Base-by-base conservation (phyloP, 2,888 invertebrate genomes). In the Orthonychiurus folsomi region DNA sequence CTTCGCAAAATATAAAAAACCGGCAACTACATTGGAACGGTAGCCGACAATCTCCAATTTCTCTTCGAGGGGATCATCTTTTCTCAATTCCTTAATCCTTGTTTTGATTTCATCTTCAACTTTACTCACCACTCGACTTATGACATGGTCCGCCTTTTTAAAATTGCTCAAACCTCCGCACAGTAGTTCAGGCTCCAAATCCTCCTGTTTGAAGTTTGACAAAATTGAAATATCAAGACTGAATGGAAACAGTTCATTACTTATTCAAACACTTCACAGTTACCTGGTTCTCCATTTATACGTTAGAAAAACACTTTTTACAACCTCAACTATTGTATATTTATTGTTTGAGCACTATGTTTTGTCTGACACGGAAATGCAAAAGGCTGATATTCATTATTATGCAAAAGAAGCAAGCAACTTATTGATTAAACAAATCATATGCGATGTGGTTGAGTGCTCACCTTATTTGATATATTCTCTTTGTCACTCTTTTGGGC, bases 1-100 rank as follows among this genome's bases (percentile, higher is more conserved):
- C 59, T 59, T 59, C 26, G 59, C 59, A 25, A 50, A 59, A 47
- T 59, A 59, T 23, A 59, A 24, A 50, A 24, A 59, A 3, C 59
- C 59, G 21, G 23, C 15, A 2, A 59, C 59, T 3, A 59, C 26
- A 23, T 23, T 59, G 21, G 37, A 20, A 3, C 59, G 59, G 20
- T 59, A 59, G 5, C 59, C 59, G n/a, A 59, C 59, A 12, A 59
- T 24, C 25, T 48, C 50, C 50, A 59, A 26, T 52, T 52, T 52
- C 9, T 23, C 52, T 9, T 12, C 3, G n/a, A 37, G 59, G 3
- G 25, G 47, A 3, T 59, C 47, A 37, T 12, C 50, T 20, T 50
- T 59, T 3, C 23, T 37, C 20, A 59, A 26, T 12, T 23, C 25
- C 5, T 59, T 59, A 50, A 59, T 59, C 23, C 50, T 23, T 5